These are phyloP conservation scores for Stegodyphus mimosarum DNA, from an alignment of 1,140 invertebrate genomes.

Conservation along the genomic window DNA sequence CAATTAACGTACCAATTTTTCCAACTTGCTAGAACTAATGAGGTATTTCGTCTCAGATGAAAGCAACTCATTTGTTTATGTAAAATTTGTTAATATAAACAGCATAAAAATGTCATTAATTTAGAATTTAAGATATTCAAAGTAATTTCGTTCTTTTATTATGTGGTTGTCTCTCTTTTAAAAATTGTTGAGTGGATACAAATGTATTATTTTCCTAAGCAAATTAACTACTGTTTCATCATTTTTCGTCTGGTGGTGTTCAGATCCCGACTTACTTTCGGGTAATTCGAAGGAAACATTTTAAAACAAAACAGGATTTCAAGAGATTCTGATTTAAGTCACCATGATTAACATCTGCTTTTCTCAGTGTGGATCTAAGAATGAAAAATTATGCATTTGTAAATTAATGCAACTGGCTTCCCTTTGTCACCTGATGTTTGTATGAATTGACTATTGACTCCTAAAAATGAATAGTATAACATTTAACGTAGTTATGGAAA, in stretches of 20 bases:
- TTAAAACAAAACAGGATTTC: conserved; percentile 9
- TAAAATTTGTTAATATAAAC: no score
- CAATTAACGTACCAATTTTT: no score
- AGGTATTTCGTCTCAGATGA: no score
- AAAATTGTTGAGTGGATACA: no score
- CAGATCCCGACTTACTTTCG: background rate
- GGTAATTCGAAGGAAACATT: conserved; percentile 42
- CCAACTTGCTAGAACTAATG: no score
- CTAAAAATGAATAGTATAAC: conserved; percentile 16
- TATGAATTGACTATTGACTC: background rate
- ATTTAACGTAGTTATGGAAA: conserved; percentile 23
- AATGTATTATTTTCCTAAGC: no score
- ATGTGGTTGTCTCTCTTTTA: no score
- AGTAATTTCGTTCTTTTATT: no score
- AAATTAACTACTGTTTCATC: no score
- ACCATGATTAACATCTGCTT: background rate
- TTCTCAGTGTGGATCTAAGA: background rate
- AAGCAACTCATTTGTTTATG: no score
- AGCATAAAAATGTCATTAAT: no score
- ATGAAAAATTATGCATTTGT: conserved; percentile 28
- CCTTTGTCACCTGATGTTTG: background rate
- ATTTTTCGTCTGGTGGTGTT: conserved; percentile 26
- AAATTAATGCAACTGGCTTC: background rate
- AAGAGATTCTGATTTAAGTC: conserved; percentile 29
- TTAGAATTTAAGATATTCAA: no score